A percentile compares a stretch with the other conserved stretches of the same genome.
phyloP scores from a whole-genome alignment of 2,113 vertebrate genomes.

The Sminthopsis crassicaudata region DNA sequence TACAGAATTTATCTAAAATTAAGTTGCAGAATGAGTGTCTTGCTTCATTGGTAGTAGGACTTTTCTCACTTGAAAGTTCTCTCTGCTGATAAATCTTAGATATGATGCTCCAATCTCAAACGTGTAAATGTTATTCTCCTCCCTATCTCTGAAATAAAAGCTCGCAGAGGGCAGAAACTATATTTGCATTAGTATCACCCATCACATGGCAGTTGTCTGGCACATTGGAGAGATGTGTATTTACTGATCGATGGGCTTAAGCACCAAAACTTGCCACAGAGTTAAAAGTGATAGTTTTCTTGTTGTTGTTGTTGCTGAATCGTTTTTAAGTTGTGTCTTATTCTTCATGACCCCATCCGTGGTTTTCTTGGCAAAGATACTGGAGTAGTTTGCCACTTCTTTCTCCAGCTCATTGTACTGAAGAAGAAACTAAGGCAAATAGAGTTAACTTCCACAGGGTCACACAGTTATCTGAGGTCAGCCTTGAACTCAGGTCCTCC shows the following conservation, averaged over 20 bases:
- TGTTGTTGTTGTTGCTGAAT: too few relatives aligned
- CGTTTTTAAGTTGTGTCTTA: too few relatives aligned
- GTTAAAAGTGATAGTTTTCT: too few relatives aligned
- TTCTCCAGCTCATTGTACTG: too few relatives aligned
- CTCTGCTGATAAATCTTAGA: background rate
- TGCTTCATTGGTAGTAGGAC: background rate
- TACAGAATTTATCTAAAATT: background rate
- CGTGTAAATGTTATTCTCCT: background rate
- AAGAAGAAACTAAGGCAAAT: too few relatives aligned
- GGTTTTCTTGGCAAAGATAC: too few relatives aligned
- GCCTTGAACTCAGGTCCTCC: background rate
- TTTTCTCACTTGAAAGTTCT: background rate
- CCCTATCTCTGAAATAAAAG: background rate
- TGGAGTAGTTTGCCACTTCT: too few relatives aligned
- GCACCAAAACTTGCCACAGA: background rate
- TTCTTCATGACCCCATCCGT: too few relatives aligned
- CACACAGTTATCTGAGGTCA: background rate
- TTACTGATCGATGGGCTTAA: background rate
- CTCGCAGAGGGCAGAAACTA: background rate
- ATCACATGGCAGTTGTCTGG: background rate
- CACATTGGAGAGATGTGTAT: background rate
- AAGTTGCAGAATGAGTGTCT: background rate
- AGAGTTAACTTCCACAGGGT: too few relatives aligned
- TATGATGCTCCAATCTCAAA: background rate
- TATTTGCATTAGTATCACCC: background rate